Evolutionary conservation across 2,888 invertebrate genomes (phyloP).

Genomic region (Linnaemya vulpina): DNA sequence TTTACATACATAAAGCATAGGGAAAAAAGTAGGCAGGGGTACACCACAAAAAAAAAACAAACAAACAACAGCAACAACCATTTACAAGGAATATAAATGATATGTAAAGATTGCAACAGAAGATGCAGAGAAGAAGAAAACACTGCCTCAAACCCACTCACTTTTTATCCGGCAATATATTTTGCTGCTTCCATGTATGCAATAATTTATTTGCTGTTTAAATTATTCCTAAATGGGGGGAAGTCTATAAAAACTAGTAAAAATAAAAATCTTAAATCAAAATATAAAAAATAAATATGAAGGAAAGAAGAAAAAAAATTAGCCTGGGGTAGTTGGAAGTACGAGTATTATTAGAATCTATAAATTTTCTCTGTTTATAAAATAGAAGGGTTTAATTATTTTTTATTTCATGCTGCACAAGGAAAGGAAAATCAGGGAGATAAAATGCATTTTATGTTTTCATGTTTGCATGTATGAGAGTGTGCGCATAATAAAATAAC

Average conservation of each 20-base stretch:
- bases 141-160: constrained; percentile 59
- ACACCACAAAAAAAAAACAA: constrained; percentile 30
- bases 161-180: constrained; percentile 46
- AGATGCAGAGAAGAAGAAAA: constrained; percentile 51
- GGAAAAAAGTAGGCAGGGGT: constrained; percentile 51
- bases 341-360: constrained; percentile 71
- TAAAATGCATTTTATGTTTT: constrained; percentile 62
- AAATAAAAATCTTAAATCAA: constrained; percentile 69
- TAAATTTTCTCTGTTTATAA: constrained; percentile 64
- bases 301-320: constrained; percentile 31
- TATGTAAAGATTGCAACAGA: constrained; percentile 66
- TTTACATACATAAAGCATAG: constrained; percentile 59
- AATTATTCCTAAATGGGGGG: constrained; percentile 57
- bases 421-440: constrained; percentile 36
- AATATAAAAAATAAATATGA: constrained; percentile 38
- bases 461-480: constrained; percentile 53
- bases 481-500: constrained; percentile 69
- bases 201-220: constrained; percentile 63
- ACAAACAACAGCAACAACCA: constrained; percentile 41
- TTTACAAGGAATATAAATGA: constrained; percentile 67
- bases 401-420: constrained; percentile 39
- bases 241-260: constrained; percentile 58
- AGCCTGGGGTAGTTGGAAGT: constrained; percentile 63
- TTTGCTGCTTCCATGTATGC: constrained; percentile 56
- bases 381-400: constrained; percentile 69